These are phyloP conservation scores for Tribolium madens DNA, from an alignment of 1,140 invertebrate genomes.

Conservation along the genomic window DNA sequence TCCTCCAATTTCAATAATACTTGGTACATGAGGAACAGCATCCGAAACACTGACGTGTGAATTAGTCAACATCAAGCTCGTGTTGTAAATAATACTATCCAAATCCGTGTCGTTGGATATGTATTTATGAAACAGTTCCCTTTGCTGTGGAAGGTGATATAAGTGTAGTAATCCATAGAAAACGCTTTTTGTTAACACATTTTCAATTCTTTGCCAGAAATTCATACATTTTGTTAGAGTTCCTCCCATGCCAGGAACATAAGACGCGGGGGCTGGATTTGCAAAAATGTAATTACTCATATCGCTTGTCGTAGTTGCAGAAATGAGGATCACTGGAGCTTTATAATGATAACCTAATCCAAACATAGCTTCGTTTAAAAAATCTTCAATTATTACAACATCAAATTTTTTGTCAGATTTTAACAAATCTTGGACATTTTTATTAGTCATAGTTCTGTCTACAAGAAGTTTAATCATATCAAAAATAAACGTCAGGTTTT, in stretches of 20 bases:
- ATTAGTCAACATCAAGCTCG: constrained; percentile 70
- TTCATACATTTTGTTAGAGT: constrained; percentile 57
- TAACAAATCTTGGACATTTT: constrained; percentile 44
- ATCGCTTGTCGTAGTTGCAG: background rate
- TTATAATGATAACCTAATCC: constrained; percentile 72
- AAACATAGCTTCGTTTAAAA: constrained; percentile 76
- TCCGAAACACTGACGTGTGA: constrained; percentile 70
- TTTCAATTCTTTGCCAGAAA: constrained; percentile 64
- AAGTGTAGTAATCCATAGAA: background rate
- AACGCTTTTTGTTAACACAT: constrained; percentile 54
- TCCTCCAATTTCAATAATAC: constrained; percentile 69
- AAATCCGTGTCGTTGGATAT: constrained; percentile 67
- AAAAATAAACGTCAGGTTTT: background rate
- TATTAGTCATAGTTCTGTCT: background rate
- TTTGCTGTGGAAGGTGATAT: constrained; percentile 60
- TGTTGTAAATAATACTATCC: constrained; percentile 67
- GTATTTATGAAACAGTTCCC: constrained; percentile 64
- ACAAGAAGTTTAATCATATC: background rate
- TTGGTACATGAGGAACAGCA: constrained; percentile 69
- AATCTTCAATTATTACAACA: constrained; percentile 74
- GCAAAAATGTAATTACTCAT: constrained; percentile 57
- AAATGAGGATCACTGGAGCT: constrained; percentile 9
- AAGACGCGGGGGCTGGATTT: constrained; percentile 62
- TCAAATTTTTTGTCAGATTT: constrained; percentile 69
- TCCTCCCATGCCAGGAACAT: constrained; percentile 60